Conservation (phyloP, 2,797 vertebrate species). For the Australoheros facetus region DNA sequence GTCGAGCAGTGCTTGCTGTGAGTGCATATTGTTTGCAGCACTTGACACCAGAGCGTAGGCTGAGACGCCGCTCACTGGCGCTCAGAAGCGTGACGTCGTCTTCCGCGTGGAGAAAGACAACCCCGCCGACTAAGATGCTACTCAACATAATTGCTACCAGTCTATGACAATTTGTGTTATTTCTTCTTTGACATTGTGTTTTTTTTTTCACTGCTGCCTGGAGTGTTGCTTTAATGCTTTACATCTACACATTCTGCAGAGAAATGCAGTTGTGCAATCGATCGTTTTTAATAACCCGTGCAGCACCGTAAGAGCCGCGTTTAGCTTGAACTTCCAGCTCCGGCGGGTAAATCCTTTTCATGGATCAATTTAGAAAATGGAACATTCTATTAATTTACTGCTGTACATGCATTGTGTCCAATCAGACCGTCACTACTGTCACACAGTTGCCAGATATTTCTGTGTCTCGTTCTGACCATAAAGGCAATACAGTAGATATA, state of each 20-base stretch:
- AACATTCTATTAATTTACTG: conserved; percentile 51
- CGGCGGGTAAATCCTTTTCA: conserved; percentile 53
- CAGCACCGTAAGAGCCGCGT: conserved; percentile 13
- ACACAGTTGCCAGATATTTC: conserved; percentile 39
- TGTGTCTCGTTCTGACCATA: conserved; percentile 39
- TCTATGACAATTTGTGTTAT: conserved; percentile 46
- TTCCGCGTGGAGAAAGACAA: conserved; percentile 58
- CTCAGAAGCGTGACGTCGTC: conserved; percentile 64
- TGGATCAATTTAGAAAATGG: conserved; percentile 61
- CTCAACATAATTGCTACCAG: conserved; percentile 60
- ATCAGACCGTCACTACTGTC: conserved; percentile 39
- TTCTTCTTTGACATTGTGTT: conserved; percentile 49
- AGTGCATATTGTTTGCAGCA: conserved; percentile 82
- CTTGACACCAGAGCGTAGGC: conserved; percentile 73
- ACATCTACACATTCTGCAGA: conserved; percentile 52
- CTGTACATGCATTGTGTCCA: conserved; percentile 51
- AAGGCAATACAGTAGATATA: conserved; percentile 68
- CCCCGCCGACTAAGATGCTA: conserved; percentile 41
- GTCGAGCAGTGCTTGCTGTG: conserved; percentile 72
- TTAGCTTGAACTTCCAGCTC: conserved; percentile 50
- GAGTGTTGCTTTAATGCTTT: conserved; percentile 58
- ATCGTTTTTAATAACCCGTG: conserved; percentile 45
- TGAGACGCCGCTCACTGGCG: conserved; percentile 70
- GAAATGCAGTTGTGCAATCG: conserved; percentile 37
- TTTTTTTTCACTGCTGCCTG: conserved; percentile 24